Conservation (phyloP, 1,140 invertebrate genomes). For the Periplaneta americana region DNA sequence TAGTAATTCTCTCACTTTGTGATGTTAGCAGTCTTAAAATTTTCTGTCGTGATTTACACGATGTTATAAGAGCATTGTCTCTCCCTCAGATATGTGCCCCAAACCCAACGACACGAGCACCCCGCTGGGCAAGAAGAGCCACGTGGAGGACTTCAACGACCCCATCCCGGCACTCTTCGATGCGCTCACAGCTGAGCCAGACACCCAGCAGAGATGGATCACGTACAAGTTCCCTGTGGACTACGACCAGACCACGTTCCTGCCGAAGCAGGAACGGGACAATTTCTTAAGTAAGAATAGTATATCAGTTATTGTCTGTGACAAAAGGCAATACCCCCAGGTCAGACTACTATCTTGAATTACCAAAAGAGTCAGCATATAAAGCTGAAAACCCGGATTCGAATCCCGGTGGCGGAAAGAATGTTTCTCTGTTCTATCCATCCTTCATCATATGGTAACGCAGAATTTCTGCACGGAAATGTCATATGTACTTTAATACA, state of each 20-base stretch:
- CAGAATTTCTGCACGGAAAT: no score
- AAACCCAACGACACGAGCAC: slow-evolving; percentile 69
- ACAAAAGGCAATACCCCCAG: no score
- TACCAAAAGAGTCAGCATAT: no score
- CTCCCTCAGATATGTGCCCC: slow-evolving; percentile 75
- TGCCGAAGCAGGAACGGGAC: slow-evolving; percentile 54
- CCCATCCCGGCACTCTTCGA: slow-evolving; percentile 78
- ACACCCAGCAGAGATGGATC: slow-evolving; percentile 65
- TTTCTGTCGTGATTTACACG: neutral
- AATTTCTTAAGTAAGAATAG: no score
- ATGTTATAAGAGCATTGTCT: slow-evolving; percentile 7
- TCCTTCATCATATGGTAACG: no score
- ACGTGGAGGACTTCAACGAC: slow-evolving; percentile 80
- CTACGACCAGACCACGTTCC: slow-evolving; percentile 47
- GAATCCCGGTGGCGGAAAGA: no score
- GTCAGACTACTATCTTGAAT: no score
- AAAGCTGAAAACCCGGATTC: no score
- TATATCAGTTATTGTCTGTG: no score
- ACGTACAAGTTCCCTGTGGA: slow-evolving; percentile 75
- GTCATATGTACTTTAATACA: no score
- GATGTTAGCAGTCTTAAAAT: neutral
- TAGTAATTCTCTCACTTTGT: neutral
- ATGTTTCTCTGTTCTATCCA: no score
- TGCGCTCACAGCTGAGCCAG: slow-evolving; percentile 72
- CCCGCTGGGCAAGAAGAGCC: slow-evolving; percentile 66